These are phyloP conservation scores for Ochropleura plecta DNA, from an alignment of 2,888 invertebrate species.

Conservation along the genomic window DNA sequence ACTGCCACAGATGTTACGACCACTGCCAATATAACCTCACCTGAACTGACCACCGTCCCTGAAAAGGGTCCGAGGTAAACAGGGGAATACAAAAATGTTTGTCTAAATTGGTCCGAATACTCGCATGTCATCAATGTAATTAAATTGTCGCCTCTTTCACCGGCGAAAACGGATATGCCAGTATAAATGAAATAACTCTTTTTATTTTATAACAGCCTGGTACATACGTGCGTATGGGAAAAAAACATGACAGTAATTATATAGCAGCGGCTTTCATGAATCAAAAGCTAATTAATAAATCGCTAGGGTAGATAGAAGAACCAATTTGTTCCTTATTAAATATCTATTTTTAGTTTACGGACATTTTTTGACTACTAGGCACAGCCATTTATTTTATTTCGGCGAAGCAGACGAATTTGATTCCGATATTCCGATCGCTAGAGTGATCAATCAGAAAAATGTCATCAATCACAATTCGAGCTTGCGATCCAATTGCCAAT, in stretches of 20 bases:
- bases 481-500: constrained; percentile 33
- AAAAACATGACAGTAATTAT: constrained; percentile 10
- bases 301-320: neutral
- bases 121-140: constrained; percentile 69
- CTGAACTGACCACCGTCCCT: constrained; percentile 57
- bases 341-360: constrained; percentile 5
- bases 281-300: constrained; percentile 13
- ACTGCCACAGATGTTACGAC: constrained; percentile 67
- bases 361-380: neutral
- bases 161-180: constrained; percentile 6
- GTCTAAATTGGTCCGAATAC: constrained; percentile 51
- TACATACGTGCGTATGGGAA: neutral
- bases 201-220: constrained; percentile 43
- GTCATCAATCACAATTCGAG: constrained; percentile 60
- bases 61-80: constrained; percentile 67
- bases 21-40: constrained; percentile 65
- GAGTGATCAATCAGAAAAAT: constrained; percentile 57
- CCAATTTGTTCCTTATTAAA: constrained; percentile 4
- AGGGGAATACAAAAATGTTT: constrained; percentile 64
- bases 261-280: constrained; percentile 10
- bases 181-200: constrained; percentile 30
- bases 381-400: constrained; percentile 36
- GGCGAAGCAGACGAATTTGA: constrained; percentile 21
- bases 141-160: constrained; percentile 61
- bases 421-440: constrained; percentile 40